Evolutionary conservation across 2,888 invertebrate species (phyloP).

Genomic region (Pollenia angustigena): DNA sequence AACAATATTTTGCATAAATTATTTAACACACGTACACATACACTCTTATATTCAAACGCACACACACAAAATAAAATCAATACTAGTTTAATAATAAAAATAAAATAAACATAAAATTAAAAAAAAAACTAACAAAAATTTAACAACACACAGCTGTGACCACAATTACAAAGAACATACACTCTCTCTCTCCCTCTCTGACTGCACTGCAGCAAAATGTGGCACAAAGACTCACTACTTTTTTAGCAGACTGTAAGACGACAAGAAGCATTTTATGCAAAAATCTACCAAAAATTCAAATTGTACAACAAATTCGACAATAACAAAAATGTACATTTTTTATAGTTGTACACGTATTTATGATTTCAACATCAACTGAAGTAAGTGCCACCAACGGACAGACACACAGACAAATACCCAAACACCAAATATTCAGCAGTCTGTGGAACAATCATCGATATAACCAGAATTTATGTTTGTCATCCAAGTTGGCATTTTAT

Average conservation of each 20-base stretch:
- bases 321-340: not conserved
- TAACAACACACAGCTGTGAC: constrained; percentile 70
- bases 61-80: constrained; percentile 46
- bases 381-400: constrained; percentile 18
- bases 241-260: constrained; percentile 61
- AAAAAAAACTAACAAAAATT: constrained; percentile 40
- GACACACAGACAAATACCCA: constrained; percentile 23
- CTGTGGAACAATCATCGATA: constrained; percentile 48
- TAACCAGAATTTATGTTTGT: constrained; percentile 37
- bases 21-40: constrained; percentile 29
- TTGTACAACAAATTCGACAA: not conserved
- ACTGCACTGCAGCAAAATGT: constrained; percentile 38
- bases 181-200: not conserved
- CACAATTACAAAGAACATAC: constrained; percentile 44
- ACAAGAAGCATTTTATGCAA: constrained; percentile 32
- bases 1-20: constrained; percentile 60
- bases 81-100: constrained; percentile 61
- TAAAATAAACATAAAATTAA: constrained; percentile 14
- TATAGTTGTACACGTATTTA: constrained; percentile 39
- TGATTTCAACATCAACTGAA: constrained; percentile 59
- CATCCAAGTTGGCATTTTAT: constrained; percentile 26
- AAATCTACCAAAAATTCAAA: constrained; percentile 23
- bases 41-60: not conserved
- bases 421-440: constrained; percentile 55
- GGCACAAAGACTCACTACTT: constrained; percentile 11